These are phyloP conservation scores for Chondrilla cf. caribensis DNA, from an alignment of 37 sponge, comb jelly and placozoan species.

Conservation along the genomic window DNA sequence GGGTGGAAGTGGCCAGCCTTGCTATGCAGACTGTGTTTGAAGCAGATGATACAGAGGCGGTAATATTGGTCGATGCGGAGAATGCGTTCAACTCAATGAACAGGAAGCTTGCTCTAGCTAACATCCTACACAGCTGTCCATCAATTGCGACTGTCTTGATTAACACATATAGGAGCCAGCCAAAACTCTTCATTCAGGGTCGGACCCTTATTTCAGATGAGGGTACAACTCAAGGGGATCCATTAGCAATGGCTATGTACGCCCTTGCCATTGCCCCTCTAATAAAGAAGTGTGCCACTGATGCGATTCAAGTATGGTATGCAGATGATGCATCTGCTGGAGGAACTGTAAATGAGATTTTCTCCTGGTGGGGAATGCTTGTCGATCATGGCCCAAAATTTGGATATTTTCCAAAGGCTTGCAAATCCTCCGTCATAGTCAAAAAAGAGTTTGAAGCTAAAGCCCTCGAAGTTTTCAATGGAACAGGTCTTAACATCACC, in stretches of 20 bases:
- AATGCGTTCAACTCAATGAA: not conserved
- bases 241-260: constrained; percentile 18
- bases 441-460: constrained; percentile 7
- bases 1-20: not conserved
- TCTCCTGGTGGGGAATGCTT: constrained; percentile 16
- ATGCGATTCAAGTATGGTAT: constrained; percentile 1
- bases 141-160: constrained; percentile 5
- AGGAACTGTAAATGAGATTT: not conserved
- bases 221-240: constrained; percentile 21
- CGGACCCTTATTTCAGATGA: not conserved
- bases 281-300: not conserved
- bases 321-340: constrained; percentile 21
- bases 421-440: constrained; percentile 12
- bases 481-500: not conserved
- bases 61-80: not conserved
- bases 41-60: not conserved
- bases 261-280: constrained; percentile 8
- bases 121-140: constrained; percentile 15
- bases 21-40: not conserved
- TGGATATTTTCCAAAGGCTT: not conserved
- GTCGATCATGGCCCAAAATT: constrained; percentile 10
- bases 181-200: constrained; percentile 13
- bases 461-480: not conserved
- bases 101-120: not conserved
- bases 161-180: constrained; percentile 11